Conservation (phyloP, 2,797 vertebrate genomes). For the Balearica regulorum region DNA sequence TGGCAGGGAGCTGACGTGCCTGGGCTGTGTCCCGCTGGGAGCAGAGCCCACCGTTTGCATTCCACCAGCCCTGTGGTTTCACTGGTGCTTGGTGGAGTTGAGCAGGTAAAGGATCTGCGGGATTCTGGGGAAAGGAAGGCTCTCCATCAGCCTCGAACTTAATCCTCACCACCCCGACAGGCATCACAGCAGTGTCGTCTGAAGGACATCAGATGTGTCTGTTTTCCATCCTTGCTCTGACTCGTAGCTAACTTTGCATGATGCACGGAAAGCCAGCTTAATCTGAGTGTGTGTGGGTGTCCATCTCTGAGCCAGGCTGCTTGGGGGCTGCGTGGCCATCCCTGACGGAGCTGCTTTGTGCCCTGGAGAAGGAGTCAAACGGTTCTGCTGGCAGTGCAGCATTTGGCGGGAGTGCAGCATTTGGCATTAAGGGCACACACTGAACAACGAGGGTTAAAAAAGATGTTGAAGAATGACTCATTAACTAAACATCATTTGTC, state of each 20-base stretch:
- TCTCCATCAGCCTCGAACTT: not conserved
- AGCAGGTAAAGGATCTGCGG: not conserved
- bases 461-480: not conserved
- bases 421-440: not conserved
- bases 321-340: accelerated
- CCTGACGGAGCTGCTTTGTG: not conserved
- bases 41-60: not conserved
- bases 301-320: not conserved
- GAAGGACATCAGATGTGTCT: not conserved
- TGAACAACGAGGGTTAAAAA: not conserved
- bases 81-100: accelerated
- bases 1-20: not conserved
- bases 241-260: not conserved
- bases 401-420: not conserved
- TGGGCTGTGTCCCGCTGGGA: not conserved
- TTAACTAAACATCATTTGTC: not conserved
- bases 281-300: not conserved
- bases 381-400: not conserved
- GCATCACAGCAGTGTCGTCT: not conserved
- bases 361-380: not conserved
- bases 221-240: not conserved
- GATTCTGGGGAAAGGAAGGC: not conserved
- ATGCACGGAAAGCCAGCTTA: not conserved
- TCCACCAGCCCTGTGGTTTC: not conserved
- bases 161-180: not conserved